Evolutionary conservation across 2,113 vertebrate species (phyloP).

Genomic region (Pica pica): DNA sequence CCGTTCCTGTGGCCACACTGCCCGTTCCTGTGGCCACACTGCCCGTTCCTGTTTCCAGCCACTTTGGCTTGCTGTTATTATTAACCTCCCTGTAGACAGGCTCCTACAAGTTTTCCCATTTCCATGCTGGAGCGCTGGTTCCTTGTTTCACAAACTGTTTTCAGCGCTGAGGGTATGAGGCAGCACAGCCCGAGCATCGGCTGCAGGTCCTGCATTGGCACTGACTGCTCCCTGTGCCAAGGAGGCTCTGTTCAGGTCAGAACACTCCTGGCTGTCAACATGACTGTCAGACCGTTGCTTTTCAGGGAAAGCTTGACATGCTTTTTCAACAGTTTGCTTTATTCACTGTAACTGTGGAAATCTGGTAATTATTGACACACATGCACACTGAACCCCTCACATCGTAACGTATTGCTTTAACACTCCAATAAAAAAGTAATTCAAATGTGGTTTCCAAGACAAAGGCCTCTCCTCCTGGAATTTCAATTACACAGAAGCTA

Average conservation of each 20-base stretch:
- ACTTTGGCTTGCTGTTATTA: neutral
- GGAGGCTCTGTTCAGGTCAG: neutral
- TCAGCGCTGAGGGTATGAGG: rapidly evolving
- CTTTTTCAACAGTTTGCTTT: slow-evolving; percentile 37
- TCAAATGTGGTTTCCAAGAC: slow-evolving; percentile 12
- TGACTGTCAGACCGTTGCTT: rapidly evolving
- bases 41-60: neutral
- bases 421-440: neutral
- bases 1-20: neutral
- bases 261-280: neutral
- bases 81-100: neutral
- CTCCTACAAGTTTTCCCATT: neutral
- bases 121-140: neutral
- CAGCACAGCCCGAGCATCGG: rapidly evolving
- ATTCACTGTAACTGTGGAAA: slow-evolving; percentile 24
- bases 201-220: neutral
- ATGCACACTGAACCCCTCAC: slow-evolving; percentile 26
- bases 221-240: rapidly evolving
- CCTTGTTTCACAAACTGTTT: neutral
- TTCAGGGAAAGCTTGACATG: neutral
- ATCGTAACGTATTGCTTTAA: neutral
- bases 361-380: slow-evolving; percentile 51
- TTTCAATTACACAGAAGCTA: slow-evolving; percentile 10
- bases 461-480: slow-evolving; percentile 22
- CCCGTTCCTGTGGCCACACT: neutral